Evolutionary conservation across 2,888 invertebrate genomes (phyloP).

Genomic region (Tanytarsus gracilentus): DNA sequence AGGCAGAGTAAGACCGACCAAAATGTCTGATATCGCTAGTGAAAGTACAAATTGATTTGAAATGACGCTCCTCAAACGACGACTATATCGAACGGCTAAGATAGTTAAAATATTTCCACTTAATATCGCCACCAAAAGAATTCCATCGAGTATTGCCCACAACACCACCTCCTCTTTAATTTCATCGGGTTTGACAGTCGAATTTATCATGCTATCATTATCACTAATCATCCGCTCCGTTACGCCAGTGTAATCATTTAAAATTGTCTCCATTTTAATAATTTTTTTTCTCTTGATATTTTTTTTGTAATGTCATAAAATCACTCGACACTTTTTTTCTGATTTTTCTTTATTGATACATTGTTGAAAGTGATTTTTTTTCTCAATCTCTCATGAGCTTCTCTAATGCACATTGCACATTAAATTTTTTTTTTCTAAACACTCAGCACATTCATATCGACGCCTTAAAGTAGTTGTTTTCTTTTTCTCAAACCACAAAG

Average conservation of each 20-base stretch:
- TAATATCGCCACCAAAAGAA: constrained; percentile 57
- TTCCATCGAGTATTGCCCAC: constrained; percentile 60
- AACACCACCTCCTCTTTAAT: constrained; percentile 32
- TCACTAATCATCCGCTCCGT: not conserved
- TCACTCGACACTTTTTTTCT: too few species aligned
- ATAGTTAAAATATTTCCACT: constrained; percentile 69
- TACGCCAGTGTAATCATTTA: not conserved
- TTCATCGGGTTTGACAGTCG: not conserved
- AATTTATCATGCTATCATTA: not conserved
- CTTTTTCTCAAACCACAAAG: not conserved
- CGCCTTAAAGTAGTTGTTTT: too few species aligned
- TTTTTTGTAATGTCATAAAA: too few species aligned
- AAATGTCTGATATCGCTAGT: constrained; percentile 66
- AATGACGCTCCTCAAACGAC: constrained; percentile 57
- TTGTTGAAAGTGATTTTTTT: not conserved
- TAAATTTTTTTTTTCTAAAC: not conserved
- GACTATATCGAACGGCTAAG: constrained; percentile 60
- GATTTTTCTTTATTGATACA: too few species aligned
- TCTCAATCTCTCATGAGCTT: not conserved
- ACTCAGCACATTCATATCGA: not conserved
- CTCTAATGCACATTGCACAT: constrained; percentile 10
- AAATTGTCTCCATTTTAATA: not conserved
- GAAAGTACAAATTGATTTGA: constrained; percentile 73
- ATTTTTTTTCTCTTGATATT: not conserved
- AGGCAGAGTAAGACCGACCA: constrained; percentile 67